These are phyloP conservation scores for Poecilia velifera DNA, from an alignment of 2,797 vertebrate genomes.

Conservation along the genomic window DNA sequence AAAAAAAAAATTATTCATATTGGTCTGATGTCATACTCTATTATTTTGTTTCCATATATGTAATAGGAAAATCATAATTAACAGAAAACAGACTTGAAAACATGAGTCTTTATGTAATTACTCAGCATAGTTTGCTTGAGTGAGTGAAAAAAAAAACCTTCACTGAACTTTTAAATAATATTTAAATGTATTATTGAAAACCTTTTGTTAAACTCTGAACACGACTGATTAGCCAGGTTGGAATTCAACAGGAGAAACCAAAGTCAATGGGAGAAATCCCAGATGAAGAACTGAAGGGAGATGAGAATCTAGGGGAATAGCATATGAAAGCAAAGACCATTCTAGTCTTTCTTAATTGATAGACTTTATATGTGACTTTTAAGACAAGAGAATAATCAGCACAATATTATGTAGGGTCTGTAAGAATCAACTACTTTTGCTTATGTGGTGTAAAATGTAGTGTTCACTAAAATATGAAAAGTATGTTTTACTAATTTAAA, in stretches of 20 bases:
- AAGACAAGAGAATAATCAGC: background rate
- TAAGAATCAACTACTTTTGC: background rate
- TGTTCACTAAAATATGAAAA: background rate
- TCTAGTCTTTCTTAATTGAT: background rate
- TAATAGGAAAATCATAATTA: background rate
- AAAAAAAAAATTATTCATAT: background rate
- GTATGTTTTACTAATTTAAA: background rate
- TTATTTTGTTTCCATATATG: background rate
- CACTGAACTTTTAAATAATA: too few species aligned
- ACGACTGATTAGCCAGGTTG: too few species aligned
- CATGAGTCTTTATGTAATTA: background rate
- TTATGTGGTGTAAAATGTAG: background rate
- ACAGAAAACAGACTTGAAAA: too few species aligned
- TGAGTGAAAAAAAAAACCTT: too few species aligned
- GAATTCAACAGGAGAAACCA: too few species aligned
- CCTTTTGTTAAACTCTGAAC: too few species aligned
- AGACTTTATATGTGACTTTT: background rate
- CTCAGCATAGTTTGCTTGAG: too few species aligned
- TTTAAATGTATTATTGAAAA: too few species aligned
- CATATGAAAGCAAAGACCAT: too few species aligned
- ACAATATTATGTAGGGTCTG: background rate
- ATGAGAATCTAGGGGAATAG: too few species aligned
- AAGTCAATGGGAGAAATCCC: too few species aligned
- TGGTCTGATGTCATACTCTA: background rate
- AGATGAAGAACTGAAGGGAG: too few species aligned